Percentiles rank a stretch among this genome's conserved stretches.
phyloP scores from a whole-genome alignment of 2,797 vertebrate species.

The Coregonus ussuriensis region DNA sequence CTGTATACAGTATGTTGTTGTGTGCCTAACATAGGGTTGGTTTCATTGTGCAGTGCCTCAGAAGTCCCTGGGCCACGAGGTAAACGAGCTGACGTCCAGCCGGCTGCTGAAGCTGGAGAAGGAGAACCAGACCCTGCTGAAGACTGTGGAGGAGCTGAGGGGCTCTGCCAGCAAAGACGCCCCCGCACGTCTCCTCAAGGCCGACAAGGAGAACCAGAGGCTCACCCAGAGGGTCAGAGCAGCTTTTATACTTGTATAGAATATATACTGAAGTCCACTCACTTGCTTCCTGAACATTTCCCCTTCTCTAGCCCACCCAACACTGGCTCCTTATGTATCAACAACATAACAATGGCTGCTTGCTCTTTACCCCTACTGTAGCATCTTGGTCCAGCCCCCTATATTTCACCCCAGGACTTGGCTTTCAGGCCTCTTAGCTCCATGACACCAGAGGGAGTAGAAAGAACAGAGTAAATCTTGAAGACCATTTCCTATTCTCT shows the following conservation, averaged over 20 bases:
- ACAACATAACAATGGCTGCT: conserved; percentile 2
- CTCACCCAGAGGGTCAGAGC: conserved; percentile 85
- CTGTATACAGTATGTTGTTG: neutral
- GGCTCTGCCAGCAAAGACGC: conserved; percentile 74
- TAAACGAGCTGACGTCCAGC: conserved; percentile 94
- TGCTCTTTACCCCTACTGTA: conserved; percentile 30
- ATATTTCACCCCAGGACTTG: conserved; percentile 45
- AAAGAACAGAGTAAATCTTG: conserved; percentile 16
- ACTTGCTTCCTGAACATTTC: neutral
- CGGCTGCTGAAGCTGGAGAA: conserved; percentile 93
- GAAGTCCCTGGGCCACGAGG: conserved; percentile 94
- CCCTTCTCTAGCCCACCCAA: neutral
- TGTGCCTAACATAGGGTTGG: neutral
- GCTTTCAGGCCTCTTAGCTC: conserved; percentile 43
- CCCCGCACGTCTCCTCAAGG: conserved; percentile 80
- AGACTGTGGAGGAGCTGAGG: conserved; percentile 90
- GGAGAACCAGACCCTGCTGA: conserved; percentile 95
- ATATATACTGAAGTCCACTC: neutral
- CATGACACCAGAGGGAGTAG: conserved; percentile 21
- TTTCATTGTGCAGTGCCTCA: conserved; percentile 77
- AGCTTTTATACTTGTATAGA: neutral
- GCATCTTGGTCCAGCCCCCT: conserved; percentile 37
- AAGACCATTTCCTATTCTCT: conserved; percentile 45
- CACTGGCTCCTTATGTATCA: neutral
- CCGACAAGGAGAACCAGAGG: conserved; percentile 89